A percentile compares a stretch with the other conserved stretches of the same genome.
Evolutionary conservation across 2,113 vertebrate genomes (phyloP).

Genomic region (Gallinago paraguaiae): DNA sequence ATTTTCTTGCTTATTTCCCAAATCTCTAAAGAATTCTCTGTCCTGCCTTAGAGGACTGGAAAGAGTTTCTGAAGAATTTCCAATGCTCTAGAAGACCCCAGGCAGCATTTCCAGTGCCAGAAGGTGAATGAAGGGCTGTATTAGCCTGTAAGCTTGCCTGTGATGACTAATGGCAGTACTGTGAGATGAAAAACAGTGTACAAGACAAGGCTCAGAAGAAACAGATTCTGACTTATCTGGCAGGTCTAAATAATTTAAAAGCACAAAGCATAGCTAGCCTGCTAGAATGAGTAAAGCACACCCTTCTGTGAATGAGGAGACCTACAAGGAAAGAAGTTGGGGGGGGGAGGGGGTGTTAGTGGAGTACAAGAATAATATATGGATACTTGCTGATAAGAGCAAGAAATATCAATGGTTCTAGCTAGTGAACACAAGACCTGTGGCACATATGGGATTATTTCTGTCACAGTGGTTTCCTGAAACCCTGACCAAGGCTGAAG

Average conservation of each 20-base stretch:
- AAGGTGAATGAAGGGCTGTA: conserved; percentile 66
- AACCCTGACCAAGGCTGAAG: neutral
- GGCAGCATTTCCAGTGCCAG: conserved; percentile 64
- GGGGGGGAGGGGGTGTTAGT: neutral
- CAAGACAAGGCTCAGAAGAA: conserved; percentile 72
- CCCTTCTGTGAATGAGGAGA: conserved; percentile 63
- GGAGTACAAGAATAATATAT: neutral
- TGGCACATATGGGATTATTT: neutral
- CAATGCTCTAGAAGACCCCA: conserved; percentile 63
- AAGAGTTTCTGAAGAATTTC: conserved; percentile 62
- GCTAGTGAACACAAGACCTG: neutral
- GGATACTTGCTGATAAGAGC: neutral
- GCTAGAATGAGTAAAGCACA: conserved; percentile 58
- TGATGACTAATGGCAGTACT: conserved; percentile 68
- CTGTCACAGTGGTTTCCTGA: neutral
- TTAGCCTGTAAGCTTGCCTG: conserved; percentile 66
- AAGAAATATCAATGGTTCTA: conserved; percentile 2
- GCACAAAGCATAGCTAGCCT: conserved; percentile 61
- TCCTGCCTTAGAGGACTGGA: conserved; percentile 50
- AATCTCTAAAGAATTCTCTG: conserved; percentile 56
- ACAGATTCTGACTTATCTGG: conserved; percentile 69
- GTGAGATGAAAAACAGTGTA: conserved; percentile 64
- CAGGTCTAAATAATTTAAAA: conserved; percentile 78
- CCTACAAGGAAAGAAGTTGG: conserved; percentile 22
- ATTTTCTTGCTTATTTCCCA: conserved; percentile 49